These are phyloP conservation scores for Porphyrio hochstetteri DNA, from an alignment of 2,113 vertebrate species.

Conservation along the genomic window DNA sequence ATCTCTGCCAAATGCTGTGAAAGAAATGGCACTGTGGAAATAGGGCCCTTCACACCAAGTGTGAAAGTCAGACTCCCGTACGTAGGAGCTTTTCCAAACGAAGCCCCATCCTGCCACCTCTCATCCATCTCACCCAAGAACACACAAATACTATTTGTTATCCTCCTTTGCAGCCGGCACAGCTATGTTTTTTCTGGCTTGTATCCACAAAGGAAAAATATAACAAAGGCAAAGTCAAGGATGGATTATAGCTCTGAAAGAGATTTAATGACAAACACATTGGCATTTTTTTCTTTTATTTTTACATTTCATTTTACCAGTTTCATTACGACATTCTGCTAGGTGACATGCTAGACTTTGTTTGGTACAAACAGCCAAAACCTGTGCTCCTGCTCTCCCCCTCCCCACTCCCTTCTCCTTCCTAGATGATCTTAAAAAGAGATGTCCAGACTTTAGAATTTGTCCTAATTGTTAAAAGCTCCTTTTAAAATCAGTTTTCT, in stretches of 20 bases:
- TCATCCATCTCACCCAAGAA: conserved; percentile 45
- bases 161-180: conserved; percentile 41
- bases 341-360: conserved; percentile 4
- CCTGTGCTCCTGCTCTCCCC: neutral
- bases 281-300: conserved; percentile 57
- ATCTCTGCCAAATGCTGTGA: neutral
- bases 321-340: conserved; percentile 23
- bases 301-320: conserved; percentile 39
- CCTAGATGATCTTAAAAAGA: neutral
- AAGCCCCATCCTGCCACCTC: conserved; percentile 19
- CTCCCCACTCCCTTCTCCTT: neutral
- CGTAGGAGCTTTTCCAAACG: neutral
- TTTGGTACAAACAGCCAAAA: conserved; percentile 20
- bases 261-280: conserved; percentile 75
- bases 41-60: neutral
- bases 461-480: neutral
- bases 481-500: neutral
- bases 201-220: conserved; percentile 62
- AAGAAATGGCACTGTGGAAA: neutral
- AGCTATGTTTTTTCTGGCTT: conserved; percentile 75
- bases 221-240: conserved; percentile 73
- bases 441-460: neutral
- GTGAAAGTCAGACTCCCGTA: neutral
- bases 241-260: conserved; percentile 68
- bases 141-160: conserved; percentile 31